Conservation (phyloP, 2,797 vertebrate species). For the Dicrostonyx torquatus region DNA sequence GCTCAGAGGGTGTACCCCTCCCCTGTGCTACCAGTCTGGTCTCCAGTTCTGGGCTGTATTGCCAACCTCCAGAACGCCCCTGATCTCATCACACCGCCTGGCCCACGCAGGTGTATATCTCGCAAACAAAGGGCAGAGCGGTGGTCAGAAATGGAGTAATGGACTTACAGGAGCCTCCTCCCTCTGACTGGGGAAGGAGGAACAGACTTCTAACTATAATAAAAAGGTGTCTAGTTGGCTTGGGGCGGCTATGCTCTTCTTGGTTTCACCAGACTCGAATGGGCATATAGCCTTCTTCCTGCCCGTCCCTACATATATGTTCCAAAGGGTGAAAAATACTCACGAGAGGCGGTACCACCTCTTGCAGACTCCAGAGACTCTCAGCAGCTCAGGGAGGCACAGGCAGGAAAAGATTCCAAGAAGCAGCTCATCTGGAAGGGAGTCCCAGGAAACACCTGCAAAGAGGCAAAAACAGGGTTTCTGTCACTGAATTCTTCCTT, state of each 20-base stretch:
- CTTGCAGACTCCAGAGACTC: constrained; percentile 88
- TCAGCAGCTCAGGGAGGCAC: constrained; percentile 91
- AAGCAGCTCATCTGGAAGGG: constrained; percentile 94
- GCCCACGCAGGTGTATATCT: neutral
- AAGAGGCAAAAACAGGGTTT: neutral
- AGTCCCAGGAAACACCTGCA: constrained; percentile 91
- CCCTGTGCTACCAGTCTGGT: neutral
- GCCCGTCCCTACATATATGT: neutral
- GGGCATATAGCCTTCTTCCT: neutral
- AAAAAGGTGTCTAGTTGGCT: neutral
- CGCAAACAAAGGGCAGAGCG: neutral
- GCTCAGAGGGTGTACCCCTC: neutral
- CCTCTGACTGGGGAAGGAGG: neutral
- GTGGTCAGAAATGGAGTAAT: neutral
- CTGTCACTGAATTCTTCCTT: neutral
- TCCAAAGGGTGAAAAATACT: constrained; percentile 83
- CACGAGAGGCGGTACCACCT: constrained; percentile 93
- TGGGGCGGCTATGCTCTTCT: neutral
- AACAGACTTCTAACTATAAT: neutral
- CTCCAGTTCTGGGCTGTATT: accelerated
- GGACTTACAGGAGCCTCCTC: neutral
- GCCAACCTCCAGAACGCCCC: accelerated
- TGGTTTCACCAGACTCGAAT: neutral
- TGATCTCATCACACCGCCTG: neutral
- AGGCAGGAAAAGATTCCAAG: constrained; percentile 90